Evolutionary conservation across 2,113 vertebrate species (phyloP), one percentile per base, ranked within the genome.

Genomic region (Heterotis niloticus): DNA sequence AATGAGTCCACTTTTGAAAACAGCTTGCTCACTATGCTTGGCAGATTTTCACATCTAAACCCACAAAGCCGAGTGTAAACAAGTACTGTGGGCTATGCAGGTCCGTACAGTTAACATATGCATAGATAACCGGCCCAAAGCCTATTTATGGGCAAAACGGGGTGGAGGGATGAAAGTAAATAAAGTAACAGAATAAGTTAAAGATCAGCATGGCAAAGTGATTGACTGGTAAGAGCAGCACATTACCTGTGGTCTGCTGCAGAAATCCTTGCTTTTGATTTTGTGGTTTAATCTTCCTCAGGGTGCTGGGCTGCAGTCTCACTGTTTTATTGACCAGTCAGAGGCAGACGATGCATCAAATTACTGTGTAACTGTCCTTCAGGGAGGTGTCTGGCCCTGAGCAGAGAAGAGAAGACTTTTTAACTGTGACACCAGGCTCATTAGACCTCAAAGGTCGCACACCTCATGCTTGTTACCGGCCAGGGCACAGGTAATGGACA

Each of bases 401-500:
- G 84, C 78, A 79, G 65, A 71, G 81, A 82, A 76, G n/a, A 0
- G 24, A 83, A 83, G 87, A 86, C 80, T 81, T 80, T 88, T 88
- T 86, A 85, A 81, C 72, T 52, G 83, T 85, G 84, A 86, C 88
- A 89, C 85, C 85, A 83, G 82, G 82, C 86, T 85, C 85, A 84
- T 88, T 84, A 88, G 85, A 85, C 70, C 84, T 86, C 81, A 88
- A 79, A 88, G 86, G 85, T 90, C 84, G 84, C 79, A 86, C 85
- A 84, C 81, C 79, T 62, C 70, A 59, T 7, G 23, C 80, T 87
- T 64, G 74, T 85, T 86, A 86, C 75, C 7, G n/a, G 59, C 78
- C 78, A 80, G 82, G 80, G 70, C 57, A 78, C 83, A 84, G 75
- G 81, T 88, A 86, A 87, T 83, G 83, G 84, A 87, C 83, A 85